Base-by-base conservation (phyloP, 1,140 invertebrate genomes). In the Helicoverpa armigera region DNA sequence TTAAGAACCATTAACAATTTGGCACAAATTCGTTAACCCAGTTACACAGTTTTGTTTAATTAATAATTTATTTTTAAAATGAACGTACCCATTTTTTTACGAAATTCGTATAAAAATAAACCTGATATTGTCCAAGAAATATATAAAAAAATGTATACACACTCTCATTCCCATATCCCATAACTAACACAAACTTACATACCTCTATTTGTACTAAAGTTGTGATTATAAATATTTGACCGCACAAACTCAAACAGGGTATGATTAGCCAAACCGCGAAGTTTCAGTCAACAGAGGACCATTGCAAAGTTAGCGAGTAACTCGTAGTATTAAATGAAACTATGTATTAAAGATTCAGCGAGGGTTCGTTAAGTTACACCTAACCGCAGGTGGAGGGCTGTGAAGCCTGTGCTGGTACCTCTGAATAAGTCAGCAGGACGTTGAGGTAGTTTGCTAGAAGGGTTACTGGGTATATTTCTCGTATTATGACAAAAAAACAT, bases 311-410 rank as follows among this genome's bases (percentile, higher is more conserved):
- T 88, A 78, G 84, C 86, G 91, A 91, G 87, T 91, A 93, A 90
- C 88, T 89, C 35, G 35, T 35, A 80, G 85, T 87, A 94, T 94
- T 94, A 93, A 94, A 93, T 85, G 92, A 91, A 94, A 93, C 87
- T 91, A 35, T 35, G 83, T 92, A 94, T 95, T 93, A 95, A 95
- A 94, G 88, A 95, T 95, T 94, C 92, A 94, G 82, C 61, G 89
- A 86, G 91, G 88, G 90, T 93, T 91, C 90, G 92, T 92, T 94
- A 94, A 94, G 90, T 93, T 93, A 92, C 90, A 92, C 91, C 88
- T 90, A 90, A 94, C 93, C 92, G 89, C 91, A 92, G 89, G 86
- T 91, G 85, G 86, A 88, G 86, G 23, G 84, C 86, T 82, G 82
- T 79, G 84, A 83, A 88, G 87, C 88, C 88, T 91, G 89, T 85